Conservation (phyloP, 2,797 vertebrate genomes). For the Emys orbicularis region DNA sequence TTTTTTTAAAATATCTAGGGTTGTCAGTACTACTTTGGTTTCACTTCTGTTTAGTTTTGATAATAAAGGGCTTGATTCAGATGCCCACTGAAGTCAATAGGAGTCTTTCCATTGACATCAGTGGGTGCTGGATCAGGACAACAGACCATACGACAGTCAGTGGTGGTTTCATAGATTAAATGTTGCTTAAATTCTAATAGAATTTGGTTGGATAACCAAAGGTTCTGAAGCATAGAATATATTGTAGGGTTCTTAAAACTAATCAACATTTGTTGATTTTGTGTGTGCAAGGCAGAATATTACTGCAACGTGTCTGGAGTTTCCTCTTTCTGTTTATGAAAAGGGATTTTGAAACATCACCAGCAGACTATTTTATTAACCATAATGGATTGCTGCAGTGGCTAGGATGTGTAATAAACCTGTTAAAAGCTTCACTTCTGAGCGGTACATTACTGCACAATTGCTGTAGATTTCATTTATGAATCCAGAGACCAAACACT, state of each 20-base stretch:
- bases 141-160: not conserved
- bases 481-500: constrained; percentile 21
- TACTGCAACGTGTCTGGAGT: not conserved
- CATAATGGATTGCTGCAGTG: constrained; percentile 19
- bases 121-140: not conserved
- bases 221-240: constrained; percentile 10
- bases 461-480: constrained; percentile 48
- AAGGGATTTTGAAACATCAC: constrained; percentile 51
- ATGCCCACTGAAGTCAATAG: not conserved
- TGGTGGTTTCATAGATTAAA: not conserved
- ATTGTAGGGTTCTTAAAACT: not conserved
- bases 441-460: not conserved
- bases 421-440: constrained; percentile 57
- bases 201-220: constrained; percentile 14
- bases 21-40: not conserved
- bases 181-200: not conserved
- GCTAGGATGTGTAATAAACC: constrained; percentile 49
- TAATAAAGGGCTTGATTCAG: constrained; percentile 9
- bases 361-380: constrained; percentile 40
- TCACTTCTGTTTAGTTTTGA: not conserved
- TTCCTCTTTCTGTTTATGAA: constrained; percentile 42
- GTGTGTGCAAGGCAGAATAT: constrained; percentile 21
- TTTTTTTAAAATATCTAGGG: not conserved
- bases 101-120: not conserved
- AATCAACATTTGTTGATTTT: constrained; percentile 38